Evolutionary conservation across 2,888 invertebrate genomes (phyloP), one percentile per base, ranked within the genome.

Genomic region (Neocrepidodera transversa): DNA sequence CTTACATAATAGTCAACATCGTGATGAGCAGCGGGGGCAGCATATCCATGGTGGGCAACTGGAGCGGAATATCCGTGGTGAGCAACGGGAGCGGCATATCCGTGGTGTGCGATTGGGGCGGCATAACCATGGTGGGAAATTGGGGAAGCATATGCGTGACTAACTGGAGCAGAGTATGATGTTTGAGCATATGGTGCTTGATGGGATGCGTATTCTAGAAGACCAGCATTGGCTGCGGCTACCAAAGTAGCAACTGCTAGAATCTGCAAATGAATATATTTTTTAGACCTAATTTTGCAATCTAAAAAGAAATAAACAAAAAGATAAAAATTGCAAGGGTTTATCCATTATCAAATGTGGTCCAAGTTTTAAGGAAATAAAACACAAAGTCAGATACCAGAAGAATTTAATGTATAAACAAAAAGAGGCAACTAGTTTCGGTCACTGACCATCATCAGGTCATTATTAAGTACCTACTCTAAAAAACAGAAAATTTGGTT

Each of bases 171-270:
- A 8, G 58, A 18, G 17, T 58, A 49, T 4, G n/a, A n/a, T n/a
- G 6, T 2, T 7, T 7, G 10, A 6, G 30, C 11, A 16, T 42
- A 18, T 10, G 53, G 60, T 10, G 54, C 62, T 11, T 56, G 28
- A 23, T 53, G 53, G 7, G 43, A 32, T 23, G 6, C 23, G 50
- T 45, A 65, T 26, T 66, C 67, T 10, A 67, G 38, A 10, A 69
- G 57, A 42, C 69, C 70, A 16, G 70, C 71, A 52, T 65, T 66
- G 14, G 67, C 65, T 16, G 52, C 62, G 42, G 68, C 70, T 52
- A 65, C 66, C 20, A 69, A 53, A 5, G 66, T 62, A 36, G 57
- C 58, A 32, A 70, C 52, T 40, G 64, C 62, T 13, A 68, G 36
- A 40, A 70, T 60, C 71, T 70, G 54, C 3, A 53, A 53, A 10